Base-by-base conservation (phyloP, 2,797 vertebrate genomes). In the Poeciliopsis turneri region DNA sequence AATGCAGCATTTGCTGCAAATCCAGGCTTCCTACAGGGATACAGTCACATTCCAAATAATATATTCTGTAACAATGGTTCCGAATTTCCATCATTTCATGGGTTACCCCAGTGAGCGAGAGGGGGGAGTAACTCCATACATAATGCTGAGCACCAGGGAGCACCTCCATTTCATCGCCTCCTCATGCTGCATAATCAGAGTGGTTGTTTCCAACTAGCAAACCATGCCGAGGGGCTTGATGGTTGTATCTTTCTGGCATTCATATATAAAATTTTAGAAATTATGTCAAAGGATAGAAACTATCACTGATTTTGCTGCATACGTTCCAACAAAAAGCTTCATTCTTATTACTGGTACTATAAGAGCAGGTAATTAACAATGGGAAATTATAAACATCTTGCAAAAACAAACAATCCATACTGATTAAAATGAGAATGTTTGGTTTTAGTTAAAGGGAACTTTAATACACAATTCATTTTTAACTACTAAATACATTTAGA, bases 1-100 rank as follows among this genome's bases (percentile, higher is more conserved):
- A 92, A 94, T 94, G 90, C 87, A 94, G 84, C 87, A 76, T 90
- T 88, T 84, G 83, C 82, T 78, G 68, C 78, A 81, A 92, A 92
- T 88, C 77, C 43, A 87, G 80, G 85, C 74, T 85, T 93, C 87
- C 87, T 91, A 57, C 73, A 92, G 90, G 87, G 94, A 92, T 75
- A 86, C 59, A 79, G 89, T 82, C 57, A 86, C 84, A 82, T 90
- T 83, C 76, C 80, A 84, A 87, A 80, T 76, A 76, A 41, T 43
- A 45, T 76, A 77, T 90, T 87, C 86, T 82, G 89, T 85, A 82
- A 85, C 93, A 92, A 91, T 89, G 92, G 91, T 90, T 87, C 88
- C 81, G 90, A 91, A 89, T 85, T 91, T 81, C 79, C 80, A 78
- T 91, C 90, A 85, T 92, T 90, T 90, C 82, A 84, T 87, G 71